A percentile compares a stretch with the other conserved stretches of the same genome.
phyloP scores from a whole-genome alignment of 2,797 vertebrate genomes.

The Mormyrops attenuatus region DNA sequence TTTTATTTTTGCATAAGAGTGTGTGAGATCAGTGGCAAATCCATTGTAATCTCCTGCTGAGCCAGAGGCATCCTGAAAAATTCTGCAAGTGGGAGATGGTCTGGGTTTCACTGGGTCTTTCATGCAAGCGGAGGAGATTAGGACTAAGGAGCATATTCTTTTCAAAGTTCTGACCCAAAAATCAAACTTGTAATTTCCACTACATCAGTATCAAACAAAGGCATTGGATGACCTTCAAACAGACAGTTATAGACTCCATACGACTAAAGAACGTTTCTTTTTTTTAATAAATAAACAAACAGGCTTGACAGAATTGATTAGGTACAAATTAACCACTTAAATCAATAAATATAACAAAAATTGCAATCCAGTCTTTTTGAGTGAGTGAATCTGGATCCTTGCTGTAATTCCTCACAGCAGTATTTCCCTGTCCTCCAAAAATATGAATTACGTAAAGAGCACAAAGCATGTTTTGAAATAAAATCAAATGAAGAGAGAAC shows the following conservation, averaged over 20 bases:
- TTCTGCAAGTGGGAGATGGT: constrained; percentile 58
- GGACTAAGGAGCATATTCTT: constrained; percentile 55
- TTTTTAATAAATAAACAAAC: background rate
- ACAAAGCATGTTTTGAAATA: constrained; percentile 6
- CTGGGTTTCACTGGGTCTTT: constrained; percentile 58
- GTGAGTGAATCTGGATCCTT: constrained; percentile 26
- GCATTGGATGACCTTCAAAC: constrained; percentile 39
- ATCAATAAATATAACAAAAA: background rate
- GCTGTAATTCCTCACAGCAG: constrained; percentile 5
- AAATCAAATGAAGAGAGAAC: background rate
- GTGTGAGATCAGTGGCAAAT: constrained; percentile 63
- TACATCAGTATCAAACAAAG: constrained; percentile 48
- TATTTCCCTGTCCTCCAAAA: background rate
- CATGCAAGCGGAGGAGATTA: constrained; percentile 66
- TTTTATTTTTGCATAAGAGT: constrained; percentile 53
- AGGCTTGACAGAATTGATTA: background rate
- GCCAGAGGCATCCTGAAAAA: constrained; percentile 51
- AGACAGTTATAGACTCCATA: constrained; percentile 34
- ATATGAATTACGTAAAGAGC: background rate
- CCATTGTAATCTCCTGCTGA: constrained; percentile 69
- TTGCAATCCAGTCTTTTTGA: background rate
- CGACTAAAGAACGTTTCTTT: background rate
- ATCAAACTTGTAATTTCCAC: constrained; percentile 44
- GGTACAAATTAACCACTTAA: background rate
- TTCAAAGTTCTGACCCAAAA: constrained; percentile 52